Evolutionary conservation across 2,113 vertebrate genomes (phyloP).

Genomic region (Neogale vison): DNA sequence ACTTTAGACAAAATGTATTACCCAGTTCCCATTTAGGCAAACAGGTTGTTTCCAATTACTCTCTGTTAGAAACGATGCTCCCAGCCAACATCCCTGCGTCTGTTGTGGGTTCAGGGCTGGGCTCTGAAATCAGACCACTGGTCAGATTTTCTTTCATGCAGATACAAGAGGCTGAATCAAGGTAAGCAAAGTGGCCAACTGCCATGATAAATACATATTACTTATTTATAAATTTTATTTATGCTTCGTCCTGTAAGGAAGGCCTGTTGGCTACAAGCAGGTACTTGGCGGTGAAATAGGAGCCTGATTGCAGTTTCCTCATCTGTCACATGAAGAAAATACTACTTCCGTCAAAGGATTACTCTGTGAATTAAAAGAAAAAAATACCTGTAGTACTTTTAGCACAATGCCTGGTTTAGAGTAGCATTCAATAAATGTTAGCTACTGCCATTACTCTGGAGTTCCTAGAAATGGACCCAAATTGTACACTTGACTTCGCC

Average conservation of each 20-base stretch:
- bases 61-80: not conserved
- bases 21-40: not conserved
- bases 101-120: not conserved
- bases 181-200: not conserved
- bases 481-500: not conserved
- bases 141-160: not conserved
- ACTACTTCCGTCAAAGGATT: not conserved
- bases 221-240: not conserved
- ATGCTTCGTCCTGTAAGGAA: not conserved
- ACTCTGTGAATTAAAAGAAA: not conserved
- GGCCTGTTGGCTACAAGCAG: not conserved
- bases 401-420: not conserved
- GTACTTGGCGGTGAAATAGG: not conserved
- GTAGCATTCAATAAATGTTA: not conserved
- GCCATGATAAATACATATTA: not conserved
- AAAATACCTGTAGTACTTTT: not conserved
- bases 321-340: not conserved
- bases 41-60: not conserved
- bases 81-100: not conserved
- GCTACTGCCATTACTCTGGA: not conserved
- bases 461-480: slow-evolving; percentile 47
- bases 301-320: not conserved
- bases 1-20: not conserved
- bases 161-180: not conserved
- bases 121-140: not conserved